Evolutionary conservation across 2,888 invertebrate species (phyloP).

Genomic region (Conops quadrifasciatus): DNA sequence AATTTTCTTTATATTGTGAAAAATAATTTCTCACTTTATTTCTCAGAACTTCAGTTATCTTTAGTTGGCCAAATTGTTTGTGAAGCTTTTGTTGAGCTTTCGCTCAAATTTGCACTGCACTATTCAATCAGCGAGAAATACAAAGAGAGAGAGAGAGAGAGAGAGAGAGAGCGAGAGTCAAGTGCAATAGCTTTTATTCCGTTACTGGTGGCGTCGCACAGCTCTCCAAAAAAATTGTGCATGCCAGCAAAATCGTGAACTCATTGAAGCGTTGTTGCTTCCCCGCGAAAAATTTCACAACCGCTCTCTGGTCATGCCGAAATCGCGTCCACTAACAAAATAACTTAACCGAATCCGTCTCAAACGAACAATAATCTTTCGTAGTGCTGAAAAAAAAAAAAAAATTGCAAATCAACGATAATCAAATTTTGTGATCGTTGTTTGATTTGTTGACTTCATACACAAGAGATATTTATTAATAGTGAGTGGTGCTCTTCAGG

Average conservation of each 20-base stretch:
- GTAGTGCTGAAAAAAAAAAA: conserved; percentile 9
- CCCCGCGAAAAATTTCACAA: conserved; percentile 8
- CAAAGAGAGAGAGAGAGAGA: too few relatives aligned
- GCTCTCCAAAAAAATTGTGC: too few relatives aligned
- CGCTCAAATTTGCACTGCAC: neutral
- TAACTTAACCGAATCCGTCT: conserved; percentile 42
- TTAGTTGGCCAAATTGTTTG: neutral
- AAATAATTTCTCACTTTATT: neutral
- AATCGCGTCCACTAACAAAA: conserved; percentile 5
- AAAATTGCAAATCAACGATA: neutral
- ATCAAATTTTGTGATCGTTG: neutral
- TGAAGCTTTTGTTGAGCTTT: neutral
- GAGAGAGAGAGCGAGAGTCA: too few relatives aligned
- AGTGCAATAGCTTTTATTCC: conserved; percentile 7
- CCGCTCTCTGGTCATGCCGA: neutral
- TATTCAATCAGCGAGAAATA: too few relatives aligned
- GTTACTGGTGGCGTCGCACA: neutral
- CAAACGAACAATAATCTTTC: conserved; percentile 42
- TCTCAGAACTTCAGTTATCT: neutral
- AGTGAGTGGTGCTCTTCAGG: too few relatives aligned
- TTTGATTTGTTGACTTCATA: neutral
- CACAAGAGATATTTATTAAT: too few relatives aligned
- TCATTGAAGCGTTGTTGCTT: conserved; percentile 1
- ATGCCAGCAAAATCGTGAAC: neutral
- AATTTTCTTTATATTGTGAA: neutral